These are phyloP conservation scores for Drosophila pseudotalamancana DNA, from an alignment of 2,888 invertebrate genomes.

Conservation along the genomic window DNA sequence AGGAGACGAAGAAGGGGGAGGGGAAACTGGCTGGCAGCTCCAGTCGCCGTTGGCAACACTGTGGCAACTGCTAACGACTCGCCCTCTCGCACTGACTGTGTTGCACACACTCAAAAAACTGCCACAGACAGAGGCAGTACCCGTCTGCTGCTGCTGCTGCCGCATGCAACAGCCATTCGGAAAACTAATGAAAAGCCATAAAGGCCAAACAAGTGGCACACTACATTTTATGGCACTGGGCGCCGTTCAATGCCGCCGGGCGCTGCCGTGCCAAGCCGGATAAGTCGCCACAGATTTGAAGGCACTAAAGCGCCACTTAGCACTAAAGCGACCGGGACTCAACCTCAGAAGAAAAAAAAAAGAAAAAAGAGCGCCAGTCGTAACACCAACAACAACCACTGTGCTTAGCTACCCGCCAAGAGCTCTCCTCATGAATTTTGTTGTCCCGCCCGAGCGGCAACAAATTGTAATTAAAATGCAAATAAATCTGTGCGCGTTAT, in stretches of 20 bases:
- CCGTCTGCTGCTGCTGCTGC: not conserved
- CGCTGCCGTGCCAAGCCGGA: not conserved
- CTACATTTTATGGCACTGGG: conserved; percentile 62
- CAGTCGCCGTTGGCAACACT: conserved; percentile 17
- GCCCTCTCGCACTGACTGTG: conserved; percentile 5
- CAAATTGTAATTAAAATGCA: conserved; percentile 75
- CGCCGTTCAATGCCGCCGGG: conserved; percentile 38
- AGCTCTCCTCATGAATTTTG: conserved; percentile 45
- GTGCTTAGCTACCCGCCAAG: not conserved
- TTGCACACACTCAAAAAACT: conserved; percentile 44
- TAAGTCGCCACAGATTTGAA: conserved; percentile 66
- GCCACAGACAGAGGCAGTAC: conserved; percentile 10
- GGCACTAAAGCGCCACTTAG: conserved; percentile 77
- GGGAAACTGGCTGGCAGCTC: not conserved
- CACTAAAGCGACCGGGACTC: conserved; percentile 65
- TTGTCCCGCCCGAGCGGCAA: conserved; percentile 25
- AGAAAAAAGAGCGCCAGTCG: not conserved
- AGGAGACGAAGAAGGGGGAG: not conserved
- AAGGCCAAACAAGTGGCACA: conserved; percentile 71
- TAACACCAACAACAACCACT: not conserved
- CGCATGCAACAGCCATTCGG: conserved; percentile 44
- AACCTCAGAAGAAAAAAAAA: conserved; percentile 11
- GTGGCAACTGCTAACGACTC: conserved; percentile 29
- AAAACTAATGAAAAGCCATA: conserved; percentile 75
- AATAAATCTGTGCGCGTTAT: conserved; percentile 70